Evolutionary conservation across 1,140 invertebrate species (phyloP), one percentile per base, ranked within the genome.

Genomic region (Cherax destructor): DNA sequence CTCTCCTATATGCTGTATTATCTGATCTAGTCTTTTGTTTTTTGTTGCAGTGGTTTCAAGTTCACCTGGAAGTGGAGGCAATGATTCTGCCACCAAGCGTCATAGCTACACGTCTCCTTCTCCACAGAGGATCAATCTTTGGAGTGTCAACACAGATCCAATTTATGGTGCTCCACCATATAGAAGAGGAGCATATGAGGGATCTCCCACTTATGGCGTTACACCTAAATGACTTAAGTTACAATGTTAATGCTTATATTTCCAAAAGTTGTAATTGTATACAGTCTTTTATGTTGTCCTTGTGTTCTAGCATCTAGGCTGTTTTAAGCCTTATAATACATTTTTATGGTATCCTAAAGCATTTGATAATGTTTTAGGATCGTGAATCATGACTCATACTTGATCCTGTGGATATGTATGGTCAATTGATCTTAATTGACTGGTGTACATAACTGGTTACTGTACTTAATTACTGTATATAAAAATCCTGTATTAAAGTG

Each of bases 151-250:
- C 13, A 52, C 61, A 21, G 86, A 88, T 7, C 86, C 86, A 30
- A 81, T 88, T 65, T 88, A 88, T 83, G 86, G 86, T 11, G 86
- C 78, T 13, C 61, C 79, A 72, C 77, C 78, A 61, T 88, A 81
- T 24, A 74, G 86, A 69, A 80, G 86, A 81, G 69, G 86, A 56
- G 79, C 86, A 1, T 88, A 88, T 72, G 78, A 88, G 21, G 86
- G 65, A n/a, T 83, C 86, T 74, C 78, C 86, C 30, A 88, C 86
- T 56, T 88, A 88, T 21, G 47, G 61, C 18, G 61, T 24, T 50
- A 49, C 83, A n/a, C 41, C 24, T 61, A 85, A 85, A 9, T 85
- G 65, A 74, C 7, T 56, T 5, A 30, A 7, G 18, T 30, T 24
- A 30, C 21, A 30, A 18, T 74, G 69, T 0, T 74, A 30, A 30